Percentiles rank a stretch among this genome's conserved stretches.
Conservation (phyloP, 2,113 vertebrate genomes). For the Anthoscopus minutus region DNA sequence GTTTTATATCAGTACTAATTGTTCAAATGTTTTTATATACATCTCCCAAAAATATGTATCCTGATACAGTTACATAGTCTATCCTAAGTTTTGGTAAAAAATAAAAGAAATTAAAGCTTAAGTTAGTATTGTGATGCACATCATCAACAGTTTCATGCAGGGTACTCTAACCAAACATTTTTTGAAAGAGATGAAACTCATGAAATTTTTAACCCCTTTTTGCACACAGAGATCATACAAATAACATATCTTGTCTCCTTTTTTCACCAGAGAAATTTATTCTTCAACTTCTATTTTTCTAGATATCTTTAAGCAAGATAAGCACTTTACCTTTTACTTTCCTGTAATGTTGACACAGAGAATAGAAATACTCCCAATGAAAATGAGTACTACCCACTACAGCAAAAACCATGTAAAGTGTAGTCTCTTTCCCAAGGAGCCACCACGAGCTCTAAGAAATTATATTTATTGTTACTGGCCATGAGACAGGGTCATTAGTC, state of each 20-base stretch:
- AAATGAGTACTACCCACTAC: neutral
- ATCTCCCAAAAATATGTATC: neutral
- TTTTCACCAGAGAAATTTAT: neutral
- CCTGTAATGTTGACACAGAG: neutral
- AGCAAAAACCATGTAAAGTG: neutral
- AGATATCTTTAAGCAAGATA: neutral
- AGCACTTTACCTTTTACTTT: neutral
- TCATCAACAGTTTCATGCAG: neutral
- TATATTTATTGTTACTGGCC: neutral
- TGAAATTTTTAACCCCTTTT: neutral
- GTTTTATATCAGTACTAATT: neutral
- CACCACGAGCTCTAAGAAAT: neutral
- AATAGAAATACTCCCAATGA: neutral
- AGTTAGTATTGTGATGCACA: neutral
- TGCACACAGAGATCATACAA: neutral
- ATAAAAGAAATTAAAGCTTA: neutral
- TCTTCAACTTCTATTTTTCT: neutral
- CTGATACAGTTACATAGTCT: neutral
- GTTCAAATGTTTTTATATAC: neutral
- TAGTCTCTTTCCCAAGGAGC: neutral
- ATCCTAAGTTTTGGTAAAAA: neutral
- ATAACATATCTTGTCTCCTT: neutral
- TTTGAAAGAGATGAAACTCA: neutral
- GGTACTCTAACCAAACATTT: neutral
- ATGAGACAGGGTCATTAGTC: neutral